Evolutionary conservation across 2,113 vertebrate species (phyloP), one percentile per base, ranked within the genome.

Genomic region (Motacilla tschutschensis): DNA sequence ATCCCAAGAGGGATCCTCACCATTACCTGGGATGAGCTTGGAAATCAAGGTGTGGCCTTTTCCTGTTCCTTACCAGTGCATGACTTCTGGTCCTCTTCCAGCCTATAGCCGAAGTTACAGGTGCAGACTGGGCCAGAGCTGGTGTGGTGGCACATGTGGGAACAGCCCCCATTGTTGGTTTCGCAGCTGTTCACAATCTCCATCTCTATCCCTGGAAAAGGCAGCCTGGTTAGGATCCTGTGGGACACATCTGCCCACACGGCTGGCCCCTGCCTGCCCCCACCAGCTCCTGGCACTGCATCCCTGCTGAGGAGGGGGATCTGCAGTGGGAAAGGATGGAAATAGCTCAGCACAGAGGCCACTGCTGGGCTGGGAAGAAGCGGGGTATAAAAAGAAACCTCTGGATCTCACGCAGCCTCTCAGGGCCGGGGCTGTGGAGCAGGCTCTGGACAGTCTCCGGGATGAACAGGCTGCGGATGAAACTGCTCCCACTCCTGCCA

Each of bases 131-230:
- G 98, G 12, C 99, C 98, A 0, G 75, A 51, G 75, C 96, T 98
- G 77, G 94, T 98, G 95, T 99, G 98, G 50, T 97, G 97, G 93
- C 99, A 99, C 29, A 94, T 65, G 2, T 99, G 98, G 6, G 98
- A 98, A 26, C 99, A 99, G 85, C 98, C 99, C 0, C 99, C 98
- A 0, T 99, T 99, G 94, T 90, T 91, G 28, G 81, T 83, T 83
- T 99, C 99, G 3, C 99, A 99, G 94, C 98, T 99, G 96, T 99
- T 99, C 55, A 99, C 98, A 0, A 99, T 98, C 95, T 99, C 99
- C 99, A 99, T 99, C 93, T 99, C 98, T 22, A 99, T 99, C 41
- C 98, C 99, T 99, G 95, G 25, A 36, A 75, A 12, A 48, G 72
- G 50, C 90, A 59, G 20, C 11, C 2, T 1, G 63, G 31, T 67